Percentiles rank a stretch among this genome's conserved stretches.
These are phyloP conservation scores for Cariama cristata DNA, from an alignment of 2,113 vertebrate genomes.

Conservation along the genomic window DNA sequence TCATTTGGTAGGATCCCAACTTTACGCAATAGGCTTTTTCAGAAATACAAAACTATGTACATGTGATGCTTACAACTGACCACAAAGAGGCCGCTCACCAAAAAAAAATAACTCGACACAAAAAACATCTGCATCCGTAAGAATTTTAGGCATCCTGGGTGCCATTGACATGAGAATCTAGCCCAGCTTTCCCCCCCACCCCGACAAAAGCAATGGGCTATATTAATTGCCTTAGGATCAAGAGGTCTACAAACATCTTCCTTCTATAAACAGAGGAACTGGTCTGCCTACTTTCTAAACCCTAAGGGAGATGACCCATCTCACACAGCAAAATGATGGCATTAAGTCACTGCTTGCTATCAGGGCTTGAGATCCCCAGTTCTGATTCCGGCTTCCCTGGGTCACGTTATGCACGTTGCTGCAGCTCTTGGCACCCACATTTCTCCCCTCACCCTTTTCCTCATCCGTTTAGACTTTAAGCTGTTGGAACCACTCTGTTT, in stretches of 20 bases:
- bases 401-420: neutral
- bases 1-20: neutral
- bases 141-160: neutral
- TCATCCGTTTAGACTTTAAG: slow-evolving; percentile 16
- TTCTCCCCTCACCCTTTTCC: neutral
- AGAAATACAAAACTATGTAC: slow-evolving; percentile 12
- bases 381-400: slow-evolving; percentile 15
- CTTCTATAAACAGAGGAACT: slow-evolving; percentile 53
- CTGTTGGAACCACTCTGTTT: neutral
- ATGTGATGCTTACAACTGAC: slow-evolving; percentile 18
- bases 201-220: neutral
- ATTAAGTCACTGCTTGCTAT: slow-evolving; percentile 4
- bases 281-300: slow-evolving; percentile 56
- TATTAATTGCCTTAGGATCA: slow-evolving; percentile 52
- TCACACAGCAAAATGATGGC: slow-evolving; percentile 35
- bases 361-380: neutral
- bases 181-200: no score
- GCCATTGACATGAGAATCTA: neutral
- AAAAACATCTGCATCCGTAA: neutral
- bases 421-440: neutral
- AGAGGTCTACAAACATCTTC: slow-evolving; percentile 60
- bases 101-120: neutral
- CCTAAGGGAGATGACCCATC: slow-evolving; percentile 37
- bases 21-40: slow-evolving; percentile 32
- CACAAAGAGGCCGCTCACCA: neutral